Conservation (phyloP, 2,888 invertebrate species). For the Caenorhabditis sp. region DNA sequence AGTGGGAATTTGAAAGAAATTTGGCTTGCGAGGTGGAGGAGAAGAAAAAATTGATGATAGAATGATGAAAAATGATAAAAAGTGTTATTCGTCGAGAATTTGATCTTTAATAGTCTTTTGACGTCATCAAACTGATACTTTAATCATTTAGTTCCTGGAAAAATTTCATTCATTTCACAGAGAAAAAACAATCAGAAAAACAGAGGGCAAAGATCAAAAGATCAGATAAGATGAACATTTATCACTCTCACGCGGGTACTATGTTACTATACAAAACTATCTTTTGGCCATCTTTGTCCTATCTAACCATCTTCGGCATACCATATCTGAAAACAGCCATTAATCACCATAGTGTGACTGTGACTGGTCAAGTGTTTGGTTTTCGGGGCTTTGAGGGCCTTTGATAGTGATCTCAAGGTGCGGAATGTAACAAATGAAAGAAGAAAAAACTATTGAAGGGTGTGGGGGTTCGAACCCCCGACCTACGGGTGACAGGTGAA, state of each 20-base stretch:
- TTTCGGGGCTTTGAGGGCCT: too few species aligned
- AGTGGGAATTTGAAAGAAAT: background rate
- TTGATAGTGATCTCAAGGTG: background rate
- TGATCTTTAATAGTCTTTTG: slow-evolving; percentile 28
- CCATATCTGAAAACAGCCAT: background rate
- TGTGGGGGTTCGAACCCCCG: slow-evolving; percentile 72
- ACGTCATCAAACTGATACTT: slow-evolving; percentile 11
- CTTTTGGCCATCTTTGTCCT: background rate
- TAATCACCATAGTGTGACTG: background rate
- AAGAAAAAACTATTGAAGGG: slow-evolving; percentile 11
- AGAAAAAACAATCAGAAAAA: background rate
- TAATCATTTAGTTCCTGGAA: background rate
- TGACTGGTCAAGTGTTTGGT: background rate
- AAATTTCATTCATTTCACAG: too few species aligned
- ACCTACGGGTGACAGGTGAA: slow-evolving; percentile 72
- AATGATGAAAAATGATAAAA: background rate
- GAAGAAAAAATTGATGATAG: background rate
- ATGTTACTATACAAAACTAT: background rate
- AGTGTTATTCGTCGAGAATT: background rate
- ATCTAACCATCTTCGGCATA: slow-evolving; percentile 1
- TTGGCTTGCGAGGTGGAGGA: too few species aligned
- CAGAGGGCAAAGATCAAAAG: background rate
- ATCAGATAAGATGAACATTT: slow-evolving; percentile 4
- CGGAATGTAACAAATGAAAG: background rate
- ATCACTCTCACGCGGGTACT: slow-evolving; percentile 1